phyloP scores from a whole-genome alignment of 2,113 vertebrate species.

The Crotalus tigris region DNA sequence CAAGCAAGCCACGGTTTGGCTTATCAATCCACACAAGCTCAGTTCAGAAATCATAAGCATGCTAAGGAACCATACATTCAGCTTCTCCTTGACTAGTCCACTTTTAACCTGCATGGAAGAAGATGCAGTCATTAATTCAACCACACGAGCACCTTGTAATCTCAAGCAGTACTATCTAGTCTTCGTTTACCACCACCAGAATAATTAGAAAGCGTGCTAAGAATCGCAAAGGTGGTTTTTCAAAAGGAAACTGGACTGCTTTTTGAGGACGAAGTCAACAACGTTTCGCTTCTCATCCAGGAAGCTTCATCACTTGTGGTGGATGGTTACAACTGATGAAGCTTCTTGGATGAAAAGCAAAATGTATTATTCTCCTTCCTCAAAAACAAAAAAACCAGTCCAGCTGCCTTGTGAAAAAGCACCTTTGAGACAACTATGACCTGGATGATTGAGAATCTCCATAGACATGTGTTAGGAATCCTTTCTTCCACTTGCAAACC shows the following conservation, averaged over 20 bases:
- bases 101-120: background rate
- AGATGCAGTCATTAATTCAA: background rate
- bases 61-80: background rate
- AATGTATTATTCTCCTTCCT: background rate
- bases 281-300: background rate
- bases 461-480: background rate
- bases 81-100: background rate
- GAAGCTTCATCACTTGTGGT: background rate
- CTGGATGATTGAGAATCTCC: background rate
- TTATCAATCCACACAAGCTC: background rate
- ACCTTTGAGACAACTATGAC: background rate
- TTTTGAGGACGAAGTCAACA: background rate
- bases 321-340: background rate
- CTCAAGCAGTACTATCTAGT: background rate
- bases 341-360: background rate
- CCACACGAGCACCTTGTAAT: background rate
- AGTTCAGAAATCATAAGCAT: background rate
- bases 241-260: background rate
- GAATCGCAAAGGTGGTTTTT: background rate
- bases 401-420: background rate
- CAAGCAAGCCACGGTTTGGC: background rate
- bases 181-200: background rate
- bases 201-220: background rate
- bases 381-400: too few species aligned
- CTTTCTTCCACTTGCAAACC: background rate